Base-by-base conservation (phyloP, 1,140 invertebrate species). In the Ips nitidus region DNA sequence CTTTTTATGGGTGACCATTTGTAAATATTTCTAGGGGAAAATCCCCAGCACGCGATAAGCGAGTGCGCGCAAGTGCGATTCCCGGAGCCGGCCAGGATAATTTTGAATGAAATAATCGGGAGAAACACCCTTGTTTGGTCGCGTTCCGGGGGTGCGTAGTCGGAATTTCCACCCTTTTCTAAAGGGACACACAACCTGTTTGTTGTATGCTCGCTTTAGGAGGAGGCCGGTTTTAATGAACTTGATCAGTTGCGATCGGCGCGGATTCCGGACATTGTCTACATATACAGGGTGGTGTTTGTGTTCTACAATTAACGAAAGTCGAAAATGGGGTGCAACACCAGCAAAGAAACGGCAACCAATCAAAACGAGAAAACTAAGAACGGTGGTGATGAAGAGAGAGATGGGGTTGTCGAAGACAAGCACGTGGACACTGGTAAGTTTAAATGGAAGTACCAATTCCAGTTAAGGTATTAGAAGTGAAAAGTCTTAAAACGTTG, bases 281-380 rank as follows among this genome's bases (percentile, higher is more conserved):
- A 6, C 36, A 38, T 59, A 47, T 56, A 50, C 40, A 47, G 39
- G 57, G 57, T 22, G 41, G 41, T 50, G 57, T 42, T 8, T 41
- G 57, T 42, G 57, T 40, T 45, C 45, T 8, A 42, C 36, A 66
- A 41, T 41, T 38, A 0, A 41, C 39, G 41, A 41, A 8, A n/a
- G 39, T 42, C 41, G 2, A 59, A 41, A 3, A 59, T 78, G 75
- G 75, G 75, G 47, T 78, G 77, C 50, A 78, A 78, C 58, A 77
- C 77, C 3, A 78, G 77, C 53, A 77, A 78, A 65, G 77, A 78
- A 53, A 71, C 75, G 2, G 56, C 57, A 7, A 50, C 69, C 50
- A 38, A 39, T 22, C 66, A 74, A 59, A 71, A 64, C 58, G 68
- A 57, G 37, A 60, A 73, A 69, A 73, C 68, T 57, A 59, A 67